Base-by-base conservation (phyloP, 2,888 invertebrate genomes). In the Biston stratarius region DNA sequence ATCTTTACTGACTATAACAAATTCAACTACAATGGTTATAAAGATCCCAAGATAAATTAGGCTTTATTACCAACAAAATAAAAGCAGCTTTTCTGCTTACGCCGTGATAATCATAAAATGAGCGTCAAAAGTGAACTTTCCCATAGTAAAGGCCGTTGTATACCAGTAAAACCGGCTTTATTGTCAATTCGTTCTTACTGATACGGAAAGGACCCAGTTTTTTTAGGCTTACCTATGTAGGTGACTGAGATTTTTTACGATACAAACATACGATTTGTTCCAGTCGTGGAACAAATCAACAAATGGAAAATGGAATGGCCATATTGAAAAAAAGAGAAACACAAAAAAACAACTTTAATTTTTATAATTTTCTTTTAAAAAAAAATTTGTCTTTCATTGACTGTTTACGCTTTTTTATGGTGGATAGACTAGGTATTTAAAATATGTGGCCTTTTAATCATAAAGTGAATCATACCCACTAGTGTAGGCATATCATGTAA, bases 131-230 rank as follows among this genome's bases (percentile, higher is more conserved):
- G 52, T 58, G 53, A 55, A 67, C 64, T 65, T 66, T 15, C 60
- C 65, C 52, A 64, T 55, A 57, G 56, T 53, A 62, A 70, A 65
- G 59, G 65, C 55, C 47, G 47, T 70, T 61, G 64, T 51, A 49
- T 36, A 61, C 64, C 74, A 77, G 77, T 81, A 77, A 82, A 82
- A 76, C 74, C 48, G 70, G 69, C 70, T 80, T 81, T 81, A 82
- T 80, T 77, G 82, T 74, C 83, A 80, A 83, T 83, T 80, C 77
- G 72, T 80, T 82, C 74, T 70, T 76, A 81, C 77, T 83, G 82
- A 83, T 81, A 81, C 83, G 81, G 69, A 79, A 79, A 78, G 65
- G 71, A 64, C 67, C 64, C 64, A 74, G 69, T 74, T 79, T 79
- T 82, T 81, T 78, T 73, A 75, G 69, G 77, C 74, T 78, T 77